Conservation (phyloP, 2,113 vertebrate species). For the Platysteira castanea region DNA sequence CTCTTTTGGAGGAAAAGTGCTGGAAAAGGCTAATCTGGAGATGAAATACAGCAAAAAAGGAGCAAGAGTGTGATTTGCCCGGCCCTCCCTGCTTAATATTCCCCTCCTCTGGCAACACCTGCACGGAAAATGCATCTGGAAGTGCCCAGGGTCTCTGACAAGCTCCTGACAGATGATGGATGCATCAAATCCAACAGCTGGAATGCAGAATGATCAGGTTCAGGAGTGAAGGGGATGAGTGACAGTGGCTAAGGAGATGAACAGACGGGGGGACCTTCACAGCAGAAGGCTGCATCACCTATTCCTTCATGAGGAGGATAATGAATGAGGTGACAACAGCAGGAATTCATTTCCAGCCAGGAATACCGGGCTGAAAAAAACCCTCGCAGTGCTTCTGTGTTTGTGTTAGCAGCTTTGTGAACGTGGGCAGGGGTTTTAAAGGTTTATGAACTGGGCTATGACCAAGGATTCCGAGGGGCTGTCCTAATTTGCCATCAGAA, state of each 20-base stretch:
- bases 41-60: not conserved
- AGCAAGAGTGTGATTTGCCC: not conserved
- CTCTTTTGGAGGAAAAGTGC: not conserved
- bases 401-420: not conserved
- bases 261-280: not conserved
- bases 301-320: not conserved
- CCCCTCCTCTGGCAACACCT: not conserved
- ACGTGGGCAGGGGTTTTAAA: not conserved
- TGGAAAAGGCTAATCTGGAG: not conserved
- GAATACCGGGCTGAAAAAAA: not conserved
- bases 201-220: not conserved
- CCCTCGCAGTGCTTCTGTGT: not conserved
- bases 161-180: slow-evolving; percentile 11
- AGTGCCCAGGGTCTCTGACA: not conserved
- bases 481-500: not conserved
- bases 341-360: not conserved
- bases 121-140: not conserved
- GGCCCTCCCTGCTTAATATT: not conserved
- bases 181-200: slow-evolving; percentile 11
- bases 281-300: not conserved
- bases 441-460: not conserved
- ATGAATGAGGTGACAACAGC: not conserved
- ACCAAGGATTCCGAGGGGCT: rapidly evolving
- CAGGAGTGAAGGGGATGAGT: not conserved
- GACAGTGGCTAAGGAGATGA: not conserved